Conservation (phyloP, 2,888 invertebrate genomes). For the Portevinia maculata region DNA sequence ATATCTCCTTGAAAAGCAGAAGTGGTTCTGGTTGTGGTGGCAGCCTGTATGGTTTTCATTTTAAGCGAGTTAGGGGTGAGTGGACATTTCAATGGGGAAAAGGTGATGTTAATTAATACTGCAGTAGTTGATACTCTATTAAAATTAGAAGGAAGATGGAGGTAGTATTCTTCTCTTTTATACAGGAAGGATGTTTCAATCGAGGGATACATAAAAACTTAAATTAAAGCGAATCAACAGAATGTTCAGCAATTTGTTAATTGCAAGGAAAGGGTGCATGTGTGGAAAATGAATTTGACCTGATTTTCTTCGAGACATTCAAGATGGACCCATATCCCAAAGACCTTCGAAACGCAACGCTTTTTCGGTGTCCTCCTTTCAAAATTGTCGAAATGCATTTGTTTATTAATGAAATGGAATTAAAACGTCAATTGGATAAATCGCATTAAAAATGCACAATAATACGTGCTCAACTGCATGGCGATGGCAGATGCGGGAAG, state of each 20-base stretch:
- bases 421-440: slow-evolving; percentile 66
- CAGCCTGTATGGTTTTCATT: not conserved
- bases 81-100: not conserved
- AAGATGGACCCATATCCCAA: too few relatives aligned
- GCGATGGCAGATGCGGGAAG: not conserved
- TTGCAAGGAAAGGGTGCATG: too few relatives aligned
- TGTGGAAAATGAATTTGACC: too few relatives aligned
- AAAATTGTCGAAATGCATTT: slow-evolving; percentile 50
- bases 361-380: too few relatives aligned
- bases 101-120: not conserved
- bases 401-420: slow-evolving; percentile 58
- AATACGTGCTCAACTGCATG: slow-evolving; percentile 1
- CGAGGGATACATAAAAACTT: too few relatives aligned
- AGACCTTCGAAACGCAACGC: too few relatives aligned
- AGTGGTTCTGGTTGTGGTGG: not conserved
- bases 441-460: slow-evolving; percentile 32
- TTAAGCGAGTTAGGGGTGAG: not conserved
- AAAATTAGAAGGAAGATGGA: not conserved
- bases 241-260: too few relatives aligned
- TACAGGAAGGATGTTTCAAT: not conserved
- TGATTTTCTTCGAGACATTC: too few relatives aligned
- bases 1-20: not conserved
- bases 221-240: too few relatives aligned
- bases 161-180: not conserved
- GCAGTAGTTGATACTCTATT: not conserved